phyloP scores from a whole-genome alignment of 2,797 vertebrate species.

The Microctenopoma lineatum region DNA sequence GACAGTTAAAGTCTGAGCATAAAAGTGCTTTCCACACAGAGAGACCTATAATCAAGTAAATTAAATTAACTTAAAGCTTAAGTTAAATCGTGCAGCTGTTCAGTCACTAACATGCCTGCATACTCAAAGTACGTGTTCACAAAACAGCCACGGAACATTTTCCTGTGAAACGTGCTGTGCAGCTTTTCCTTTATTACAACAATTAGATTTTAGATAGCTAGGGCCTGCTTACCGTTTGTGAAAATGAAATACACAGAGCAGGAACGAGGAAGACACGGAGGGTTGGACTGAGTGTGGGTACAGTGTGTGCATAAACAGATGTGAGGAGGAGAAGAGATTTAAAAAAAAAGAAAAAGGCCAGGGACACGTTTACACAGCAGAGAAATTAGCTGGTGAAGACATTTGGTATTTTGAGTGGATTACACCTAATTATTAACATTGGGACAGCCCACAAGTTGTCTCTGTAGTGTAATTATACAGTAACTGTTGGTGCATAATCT shows the following conservation, averaged over 20 bases:
- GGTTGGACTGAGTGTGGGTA: not conserved
- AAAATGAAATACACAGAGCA: slow-evolving; percentile 9
- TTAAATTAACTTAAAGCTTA: not conserved
- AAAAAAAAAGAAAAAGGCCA: slow-evolving; percentile 17
- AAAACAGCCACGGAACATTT: not conserved
- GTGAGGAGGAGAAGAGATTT: slow-evolving; percentile 1
- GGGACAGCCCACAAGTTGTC: too few species aligned
- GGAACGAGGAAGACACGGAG: slow-evolving; percentile 11
- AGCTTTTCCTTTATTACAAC: not conserved
- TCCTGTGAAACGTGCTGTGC: not conserved
- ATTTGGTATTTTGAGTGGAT: not conserved
- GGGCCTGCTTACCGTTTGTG: slow-evolving; percentile 46
- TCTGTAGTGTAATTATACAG: too few species aligned
- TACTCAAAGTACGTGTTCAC: not conserved
- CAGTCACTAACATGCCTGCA: not conserved
- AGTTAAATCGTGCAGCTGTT: slow-evolving; percentile 2
- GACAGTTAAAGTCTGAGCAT: not conserved
- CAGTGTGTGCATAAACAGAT: not conserved
- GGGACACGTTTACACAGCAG: slow-evolving; percentile 6
- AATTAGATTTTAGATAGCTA: not conserved
- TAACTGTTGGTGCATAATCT: too few species aligned
- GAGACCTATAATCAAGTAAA: not conserved
- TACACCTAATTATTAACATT: too few species aligned
- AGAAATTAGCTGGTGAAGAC: not conserved
- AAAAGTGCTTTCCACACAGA: slow-evolving; percentile 1